Base-by-base conservation (phyloP, 1,140 invertebrate species). In the Caenorhabditis elegans region DNA sequence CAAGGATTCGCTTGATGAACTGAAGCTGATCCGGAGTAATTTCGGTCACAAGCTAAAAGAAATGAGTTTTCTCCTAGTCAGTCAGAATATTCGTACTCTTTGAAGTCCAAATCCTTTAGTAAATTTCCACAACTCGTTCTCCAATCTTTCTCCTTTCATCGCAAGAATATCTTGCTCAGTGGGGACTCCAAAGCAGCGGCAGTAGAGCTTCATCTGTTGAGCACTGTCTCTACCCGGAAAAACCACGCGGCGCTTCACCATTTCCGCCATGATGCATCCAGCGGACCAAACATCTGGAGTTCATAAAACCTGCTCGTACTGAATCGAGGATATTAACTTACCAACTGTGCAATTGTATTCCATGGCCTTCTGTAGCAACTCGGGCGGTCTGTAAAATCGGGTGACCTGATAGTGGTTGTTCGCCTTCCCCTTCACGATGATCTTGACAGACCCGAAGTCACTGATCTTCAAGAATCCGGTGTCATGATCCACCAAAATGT, bases 181-280 rank as follows among this genome's bases (percentile, higher is more conserved):
- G n/a, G 97, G 97, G 84, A 96, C 98, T 76, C 97, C 97, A 84
- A 99, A 93, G 79, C 98, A 70, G 92, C 98, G 98, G 90, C 99
- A 98, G 88, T 98, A 98, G 92, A 99, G 96, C 78, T 98, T 96
- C 86, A 99, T 92, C 90, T 99, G 97, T 92, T 98, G 96, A 47
- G 98, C 96, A 76, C 96, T 96, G 82, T 95, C 97, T 91, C 98
- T 96, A 17, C 97, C 97, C 15, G 97, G 96, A 91, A 99, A 98
- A 90, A 99, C 98, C 22, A 97, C 97, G 90, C 98, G 96, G 55
- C 97, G 96, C 78, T 81, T 51, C 6, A 88, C 47, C 83, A 99
- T 92, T 91, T 99, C 97, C 39, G 97, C 97, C 87, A 99, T 91
- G n/a, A 99, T 97, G 92, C 97, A 99, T 53, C 97, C 97, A 83